Conservation (phyloP, 2,113 vertebrate species). For the Spheniscus mendiculus region DNA sequence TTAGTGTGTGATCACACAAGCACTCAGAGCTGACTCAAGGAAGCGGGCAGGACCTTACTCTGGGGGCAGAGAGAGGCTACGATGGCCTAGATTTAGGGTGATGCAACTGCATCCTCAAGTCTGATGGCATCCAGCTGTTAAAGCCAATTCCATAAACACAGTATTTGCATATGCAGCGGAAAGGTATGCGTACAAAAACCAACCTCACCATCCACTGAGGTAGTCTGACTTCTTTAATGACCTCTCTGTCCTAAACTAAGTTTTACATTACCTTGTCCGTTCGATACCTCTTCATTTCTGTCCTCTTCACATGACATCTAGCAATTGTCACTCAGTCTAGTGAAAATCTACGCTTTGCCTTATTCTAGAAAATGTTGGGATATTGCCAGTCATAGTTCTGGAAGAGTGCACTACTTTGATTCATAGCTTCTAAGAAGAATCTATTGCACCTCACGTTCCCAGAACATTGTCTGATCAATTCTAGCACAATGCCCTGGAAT, state of each 20-base stretch:
- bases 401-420: not conserved
- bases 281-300: not conserved
- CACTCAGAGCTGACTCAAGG: not conserved
- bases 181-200: not conserved
- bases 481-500: not conserved
- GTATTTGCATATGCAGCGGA: not conserved
- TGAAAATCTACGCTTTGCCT: not conserved
- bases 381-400: not conserved
- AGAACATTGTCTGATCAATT: not conserved
- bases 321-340: not conserved
- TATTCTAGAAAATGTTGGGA: not conserved
- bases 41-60: not conserved
- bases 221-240: not conserved
- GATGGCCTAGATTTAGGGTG: not conserved
- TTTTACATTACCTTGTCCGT: not conserved
- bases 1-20: not conserved
- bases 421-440: not conserved
- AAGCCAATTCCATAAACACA: not conserved
- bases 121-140: not conserved
- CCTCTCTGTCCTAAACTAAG: not conserved
- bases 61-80: not conserved
- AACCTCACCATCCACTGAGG: not conserved
- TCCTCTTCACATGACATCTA: not conserved
- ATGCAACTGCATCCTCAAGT: not conserved
- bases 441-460: not conserved